Conservation (phyloP, 2,888 invertebrate species). For the Eupithecia pulchellata region DNA sequence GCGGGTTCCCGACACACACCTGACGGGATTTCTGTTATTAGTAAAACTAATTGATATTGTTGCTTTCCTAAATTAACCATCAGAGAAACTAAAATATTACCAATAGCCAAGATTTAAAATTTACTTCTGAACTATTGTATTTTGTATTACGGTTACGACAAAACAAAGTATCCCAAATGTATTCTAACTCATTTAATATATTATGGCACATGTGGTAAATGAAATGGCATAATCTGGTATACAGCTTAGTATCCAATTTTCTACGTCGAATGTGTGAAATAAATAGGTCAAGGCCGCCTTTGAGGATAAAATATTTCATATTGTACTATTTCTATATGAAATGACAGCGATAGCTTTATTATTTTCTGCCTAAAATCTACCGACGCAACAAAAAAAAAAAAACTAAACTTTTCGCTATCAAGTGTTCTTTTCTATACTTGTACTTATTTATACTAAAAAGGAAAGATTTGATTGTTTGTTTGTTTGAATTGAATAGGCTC, state of each 20-base stretch:
- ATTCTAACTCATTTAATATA: constrained; percentile 3
- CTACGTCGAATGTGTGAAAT: constrained; percentile 19
- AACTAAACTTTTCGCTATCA: background rate
- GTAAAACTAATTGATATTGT: no score
- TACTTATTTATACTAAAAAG: no score
- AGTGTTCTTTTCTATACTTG: no score
- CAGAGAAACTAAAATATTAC: background rate
- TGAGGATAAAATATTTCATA: constrained; percentile 12
- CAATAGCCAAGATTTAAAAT: background rate
- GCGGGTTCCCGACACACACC: no score
- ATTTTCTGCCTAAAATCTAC: background rate
- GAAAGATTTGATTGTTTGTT: no score
- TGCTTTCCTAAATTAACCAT: background rate
- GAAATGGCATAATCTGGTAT: background rate
- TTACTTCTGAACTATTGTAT: background rate
- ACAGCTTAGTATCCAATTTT: constrained; percentile 20
- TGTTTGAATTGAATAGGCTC: no score
- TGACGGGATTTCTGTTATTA: no score
- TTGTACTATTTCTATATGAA: background rate
- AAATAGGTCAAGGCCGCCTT: constrained; percentile 26
- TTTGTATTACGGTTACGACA: background rate
- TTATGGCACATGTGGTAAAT: background rate
- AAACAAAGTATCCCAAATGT: constrained; percentile 7
- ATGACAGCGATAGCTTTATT: constrained; percentile 1
- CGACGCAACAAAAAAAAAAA: background rate